Percentiles rank a stretch among this genome's conserved stretches.
phyloP scores from a whole-genome alignment of 2,797 vertebrate genomes.

The Hephaestus fuliginosus region DNA sequence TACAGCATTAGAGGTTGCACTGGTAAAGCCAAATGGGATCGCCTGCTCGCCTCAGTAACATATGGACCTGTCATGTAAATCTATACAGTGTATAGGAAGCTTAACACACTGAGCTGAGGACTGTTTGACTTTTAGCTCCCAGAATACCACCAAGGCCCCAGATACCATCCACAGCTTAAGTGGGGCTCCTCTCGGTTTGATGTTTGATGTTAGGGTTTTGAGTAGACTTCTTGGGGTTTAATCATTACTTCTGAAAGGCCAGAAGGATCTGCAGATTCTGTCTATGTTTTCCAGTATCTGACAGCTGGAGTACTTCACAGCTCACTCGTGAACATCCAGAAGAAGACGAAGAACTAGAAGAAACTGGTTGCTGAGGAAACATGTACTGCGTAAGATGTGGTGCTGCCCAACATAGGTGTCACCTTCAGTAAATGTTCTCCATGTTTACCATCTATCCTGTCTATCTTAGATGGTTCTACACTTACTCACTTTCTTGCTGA shows the following conservation, averaged over 20 bases:
- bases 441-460: background rate
- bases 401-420: background rate
- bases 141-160: slow-evolving; percentile 39
- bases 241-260: background rate
- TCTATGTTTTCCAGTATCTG: background rate
- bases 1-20: no score
- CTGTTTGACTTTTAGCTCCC: slow-evolving; percentile 41
- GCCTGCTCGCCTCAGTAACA: background rate
- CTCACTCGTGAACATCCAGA: background rate
- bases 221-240: background rate
- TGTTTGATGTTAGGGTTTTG: slow-evolving; percentile 10
- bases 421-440: background rate
- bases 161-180: slow-evolving; percentile 28
- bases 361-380: background rate
- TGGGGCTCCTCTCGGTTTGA: slow-evolving; percentile 10
- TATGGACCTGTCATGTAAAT: slow-evolving; percentile 45
- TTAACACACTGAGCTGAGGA: slow-evolving; percentile 17
- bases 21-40: background rate
- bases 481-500: background rate
- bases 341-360: background rate
- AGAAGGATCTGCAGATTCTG: background rate
- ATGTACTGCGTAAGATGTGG: background rate
- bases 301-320: slow-evolving; percentile 15
- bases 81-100: slow-evolving; percentile 31
- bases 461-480: background rate